Evolutionary conservation across 2,113 vertebrate species (phyloP).

Genomic region (Sitta europaea): DNA sequence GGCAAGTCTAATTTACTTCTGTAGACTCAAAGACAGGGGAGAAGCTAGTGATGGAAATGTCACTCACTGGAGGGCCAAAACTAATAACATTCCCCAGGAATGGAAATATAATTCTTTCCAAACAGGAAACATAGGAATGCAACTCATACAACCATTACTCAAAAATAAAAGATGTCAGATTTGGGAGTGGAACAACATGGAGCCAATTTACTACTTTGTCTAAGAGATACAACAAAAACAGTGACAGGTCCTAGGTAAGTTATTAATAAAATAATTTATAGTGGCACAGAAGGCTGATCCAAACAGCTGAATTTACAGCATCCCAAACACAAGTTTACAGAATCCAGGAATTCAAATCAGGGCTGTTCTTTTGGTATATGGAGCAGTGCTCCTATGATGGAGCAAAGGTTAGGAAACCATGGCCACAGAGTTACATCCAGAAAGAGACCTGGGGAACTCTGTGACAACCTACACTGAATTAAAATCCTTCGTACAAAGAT

Average conservation of each 20-base stretch:
- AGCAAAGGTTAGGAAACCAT: neutral
- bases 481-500: neutral
- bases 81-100: neutral
- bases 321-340: neutral
- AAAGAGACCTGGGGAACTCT: neutral
- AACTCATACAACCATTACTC: neutral
- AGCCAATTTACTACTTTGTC: neutral
- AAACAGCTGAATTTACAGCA: neutral
- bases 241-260: neutral
- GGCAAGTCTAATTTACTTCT: slow-evolving; percentile 1
- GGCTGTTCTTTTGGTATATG: neutral
- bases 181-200: neutral
- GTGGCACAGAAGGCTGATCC: neutral
- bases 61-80: neutral
- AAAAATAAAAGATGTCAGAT: neutral
- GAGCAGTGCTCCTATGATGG: neutral
- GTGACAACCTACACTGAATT: neutral
- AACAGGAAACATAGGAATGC: neutral
- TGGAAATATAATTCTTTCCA: neutral
- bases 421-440: neutral
- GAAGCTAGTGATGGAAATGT: neutral
- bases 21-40: neutral
- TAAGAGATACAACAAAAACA: neutral
- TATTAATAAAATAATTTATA: neutral
- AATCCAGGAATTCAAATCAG: neutral